Conservation (phyloP, 2,888 invertebrate species). For the Drosophila buzzatii region DNA sequence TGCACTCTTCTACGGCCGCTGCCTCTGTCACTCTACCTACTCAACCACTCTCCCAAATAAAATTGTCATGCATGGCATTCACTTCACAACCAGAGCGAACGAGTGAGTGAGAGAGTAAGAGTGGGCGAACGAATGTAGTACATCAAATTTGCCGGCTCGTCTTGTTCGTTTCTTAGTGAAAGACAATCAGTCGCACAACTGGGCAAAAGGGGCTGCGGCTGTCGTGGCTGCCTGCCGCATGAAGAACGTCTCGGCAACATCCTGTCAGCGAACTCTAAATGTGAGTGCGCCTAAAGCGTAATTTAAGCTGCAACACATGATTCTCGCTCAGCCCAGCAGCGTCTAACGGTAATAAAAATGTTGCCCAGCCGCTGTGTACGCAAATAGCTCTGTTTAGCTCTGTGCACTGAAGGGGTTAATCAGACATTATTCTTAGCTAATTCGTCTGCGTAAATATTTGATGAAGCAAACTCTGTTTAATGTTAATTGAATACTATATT, state of each 20-base stretch:
- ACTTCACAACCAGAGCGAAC: conserved; percentile 22
- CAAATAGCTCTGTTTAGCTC: conserved; percentile 11
- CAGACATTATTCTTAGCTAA: conserved; percentile 15
- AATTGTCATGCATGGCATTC: conserved; percentile 78
- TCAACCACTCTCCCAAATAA: conserved; percentile 17
- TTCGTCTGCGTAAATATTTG: conserved; percentile 1
- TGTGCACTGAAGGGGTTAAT: conserved; percentile 22
- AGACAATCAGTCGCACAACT: conserved; percentile 67
- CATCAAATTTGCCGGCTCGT: conserved; percentile 64
- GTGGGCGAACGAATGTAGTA: conserved; percentile 26
- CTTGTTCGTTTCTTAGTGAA: conserved; percentile 33
- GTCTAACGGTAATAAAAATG: conserved; percentile 24
- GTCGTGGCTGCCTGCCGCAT: conserved; percentile 26
- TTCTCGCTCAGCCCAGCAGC: conserved; percentile 11
- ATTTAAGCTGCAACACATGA: conserved; percentile 31
- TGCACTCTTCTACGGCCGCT: background rate
- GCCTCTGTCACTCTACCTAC: background rate
- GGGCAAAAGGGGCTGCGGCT: conserved; percentile 24
- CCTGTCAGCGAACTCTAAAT: conserved; percentile 38
- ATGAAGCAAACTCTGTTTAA: background rate
- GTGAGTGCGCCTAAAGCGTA: conserved; percentile 38
- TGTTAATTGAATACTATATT: background rate
- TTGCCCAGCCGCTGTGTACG: conserved; percentile 12
- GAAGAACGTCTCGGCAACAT: conserved; percentile 54
- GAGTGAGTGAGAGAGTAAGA: conserved; percentile 17